phyloP scores from a whole-genome alignment of 2,888 invertebrate genomes.

The Salticus scenicus region DNA sequence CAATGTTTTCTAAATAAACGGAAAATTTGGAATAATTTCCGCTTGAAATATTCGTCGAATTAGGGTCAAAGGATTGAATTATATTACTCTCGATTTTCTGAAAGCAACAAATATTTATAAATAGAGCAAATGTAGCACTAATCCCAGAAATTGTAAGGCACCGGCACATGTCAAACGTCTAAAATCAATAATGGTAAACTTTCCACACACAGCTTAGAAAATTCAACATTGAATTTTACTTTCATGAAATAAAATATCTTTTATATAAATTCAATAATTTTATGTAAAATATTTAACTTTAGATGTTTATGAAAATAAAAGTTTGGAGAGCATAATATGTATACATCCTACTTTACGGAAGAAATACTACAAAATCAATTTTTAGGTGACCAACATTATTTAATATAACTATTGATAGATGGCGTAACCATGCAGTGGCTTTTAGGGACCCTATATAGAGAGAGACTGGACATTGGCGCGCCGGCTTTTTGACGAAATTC shows the following conservation, averaged over 20 bases:
- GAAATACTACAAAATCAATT: neutral
- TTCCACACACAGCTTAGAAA: constrained; percentile 38
- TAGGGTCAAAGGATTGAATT: neutral
- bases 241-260: neutral
- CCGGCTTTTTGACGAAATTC: too few relatives aligned
- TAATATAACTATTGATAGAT: constrained; percentile 24
- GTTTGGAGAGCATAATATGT: neutral
- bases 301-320: neutral
- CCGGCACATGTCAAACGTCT: constrained; percentile 46
- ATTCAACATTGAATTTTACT: neutral
- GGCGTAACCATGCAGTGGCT: constrained; percentile 38
- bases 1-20: constrained; percentile 28
- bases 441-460: too few relatives aligned
- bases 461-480: too few relatives aligned
- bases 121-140: neutral
- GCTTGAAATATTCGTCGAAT: neutral
- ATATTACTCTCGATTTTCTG: neutral
- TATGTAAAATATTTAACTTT: too few relatives aligned
- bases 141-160: neutral
- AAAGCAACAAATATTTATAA: neutral
- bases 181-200: constrained; percentile 43
- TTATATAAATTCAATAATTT: neutral
- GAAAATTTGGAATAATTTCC: constrained; percentile 2
- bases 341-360: neutral
- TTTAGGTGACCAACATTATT: neutral